A percentile compares a stretch with the other conserved stretches of the same genome.
phyloP scores from a whole-genome alignment of 2,888 invertebrate species.

The Pseudanteris insignis region DNA sequence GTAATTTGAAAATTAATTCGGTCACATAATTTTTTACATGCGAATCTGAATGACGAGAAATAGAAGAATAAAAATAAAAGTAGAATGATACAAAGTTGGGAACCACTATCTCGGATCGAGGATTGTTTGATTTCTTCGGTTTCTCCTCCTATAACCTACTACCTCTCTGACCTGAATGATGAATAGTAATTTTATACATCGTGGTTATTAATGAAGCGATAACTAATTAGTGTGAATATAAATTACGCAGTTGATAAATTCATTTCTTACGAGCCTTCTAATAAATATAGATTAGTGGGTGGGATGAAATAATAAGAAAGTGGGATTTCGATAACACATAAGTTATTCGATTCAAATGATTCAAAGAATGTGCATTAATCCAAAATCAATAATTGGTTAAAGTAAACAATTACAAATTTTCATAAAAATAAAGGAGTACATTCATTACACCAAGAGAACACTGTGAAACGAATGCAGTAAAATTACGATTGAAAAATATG shows the following conservation, averaged over 20 bases:
- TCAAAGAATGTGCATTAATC: no score
- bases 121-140: slow-evolving; percentile 18
- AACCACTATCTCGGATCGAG: slow-evolving; percentile 13
- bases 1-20: no score
- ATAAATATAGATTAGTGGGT: neutral
- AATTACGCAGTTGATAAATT: slow-evolving; percentile 12
- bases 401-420: no score
- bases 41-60: no score
- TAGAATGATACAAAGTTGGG: neutral
- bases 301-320: neutral
- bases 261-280: neutral
- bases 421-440: no score
- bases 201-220: slow-evolving; percentile 36
- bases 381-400: no score
- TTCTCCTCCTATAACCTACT: slow-evolving; percentile 19
- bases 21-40: no score
- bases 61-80: no score
- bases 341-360: neutral
- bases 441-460: no score
- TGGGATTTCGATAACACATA: neutral
- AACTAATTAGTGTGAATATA: slow-evolving; percentile 32
- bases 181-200: slow-evolving; percentile 38
- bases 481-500: no score
- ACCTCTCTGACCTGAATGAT: slow-evolving; percentile 30
- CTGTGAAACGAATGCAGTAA: no score